A percentile compares a stretch with the other conserved stretches of the same genome.
Evolutionary conservation across 1,140 invertebrate species (phyloP).

Genomic region (Euwallacea fornicatus): DNA sequence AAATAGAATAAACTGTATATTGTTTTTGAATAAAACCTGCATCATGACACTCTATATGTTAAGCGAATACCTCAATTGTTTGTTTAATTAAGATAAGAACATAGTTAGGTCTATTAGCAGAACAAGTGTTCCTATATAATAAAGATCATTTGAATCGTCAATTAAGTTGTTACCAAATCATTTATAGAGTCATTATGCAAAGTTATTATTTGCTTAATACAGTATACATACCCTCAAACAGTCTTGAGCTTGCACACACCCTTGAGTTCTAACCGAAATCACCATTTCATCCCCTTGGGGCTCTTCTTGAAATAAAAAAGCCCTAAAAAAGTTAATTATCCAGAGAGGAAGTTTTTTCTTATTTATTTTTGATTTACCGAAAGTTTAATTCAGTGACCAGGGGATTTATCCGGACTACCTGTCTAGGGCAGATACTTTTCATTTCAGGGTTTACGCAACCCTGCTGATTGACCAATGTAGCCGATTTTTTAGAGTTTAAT

Average conservation of each 20-base stretch:
- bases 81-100: not conserved
- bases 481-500: slow-evolving; percentile 53
- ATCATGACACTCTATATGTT: too few species aligned
- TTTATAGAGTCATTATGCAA: not conserved
- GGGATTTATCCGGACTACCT: slow-evolving; percentile 55
- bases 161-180: too few species aligned
- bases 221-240: slow-evolving; percentile 52
- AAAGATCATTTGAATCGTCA: too few species aligned
- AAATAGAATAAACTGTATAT: too few species aligned
- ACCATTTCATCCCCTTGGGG: slow-evolving; percentile 64
- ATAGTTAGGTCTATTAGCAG: not conserved
- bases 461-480: slow-evolving; percentile 57
- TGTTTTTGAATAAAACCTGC: too few species aligned
- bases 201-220: not conserved
- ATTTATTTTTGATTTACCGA: slow-evolving; percentile 10
- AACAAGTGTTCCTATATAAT: not conserved
- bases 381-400: slow-evolving; percentile 61
- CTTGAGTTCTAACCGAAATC: slow-evolving; percentile 62
- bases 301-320: slow-evolving; percentile 71
- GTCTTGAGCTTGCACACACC: slow-evolving; percentile 63
- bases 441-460: slow-evolving; percentile 65
- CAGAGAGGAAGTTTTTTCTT: slow-evolving; percentile 5
- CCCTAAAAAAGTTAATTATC: slow-evolving; percentile 49
- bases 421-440: slow-evolving; percentile 57
- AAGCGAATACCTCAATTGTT: too few species aligned